phyloP scores from a whole-genome alignment of 2,888 invertebrate genomes.

The Melinaea marsaeus region DNA sequence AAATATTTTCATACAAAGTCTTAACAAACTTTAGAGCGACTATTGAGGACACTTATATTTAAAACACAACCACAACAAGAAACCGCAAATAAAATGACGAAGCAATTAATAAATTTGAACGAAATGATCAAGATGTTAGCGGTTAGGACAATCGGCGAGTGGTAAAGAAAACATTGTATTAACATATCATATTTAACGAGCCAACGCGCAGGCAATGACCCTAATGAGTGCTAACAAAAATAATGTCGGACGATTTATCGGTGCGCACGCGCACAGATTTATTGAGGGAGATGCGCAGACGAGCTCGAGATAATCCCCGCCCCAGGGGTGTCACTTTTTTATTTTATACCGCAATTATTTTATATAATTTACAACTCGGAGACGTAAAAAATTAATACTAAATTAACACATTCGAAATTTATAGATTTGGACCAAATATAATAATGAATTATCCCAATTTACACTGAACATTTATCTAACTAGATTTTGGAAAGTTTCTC shows the following conservation, averaged over 20 bases:
- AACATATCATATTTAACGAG: constrained; percentile 67
- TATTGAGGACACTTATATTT: no score
- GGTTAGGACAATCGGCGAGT: constrained; percentile 44
- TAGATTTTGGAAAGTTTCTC: no score
- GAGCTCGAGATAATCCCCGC: constrained; percentile 61
- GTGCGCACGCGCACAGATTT: constrained; percentile 73
- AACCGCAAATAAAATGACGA: neutral
- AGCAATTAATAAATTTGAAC: neutral
- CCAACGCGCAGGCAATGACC: constrained; percentile 76
- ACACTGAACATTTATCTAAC: no score
- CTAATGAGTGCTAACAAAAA: constrained; percentile 76
- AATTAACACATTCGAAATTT: no score
- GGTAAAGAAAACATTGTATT: constrained; percentile 55
- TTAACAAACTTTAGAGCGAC: no score
- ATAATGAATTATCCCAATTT: no score
- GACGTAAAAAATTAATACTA: no score
- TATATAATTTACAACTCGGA: no score
- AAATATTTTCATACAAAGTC: no score
- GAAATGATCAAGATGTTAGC: constrained; percentile 18
- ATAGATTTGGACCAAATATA: neutral
- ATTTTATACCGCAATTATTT: no score
- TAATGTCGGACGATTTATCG: constrained; percentile 74
- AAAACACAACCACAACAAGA: neutral
- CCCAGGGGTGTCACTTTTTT: constrained; percentile 51
- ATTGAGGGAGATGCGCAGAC: constrained; percentile 56